Evolutionary conservation across 2,113 vertebrate species (phyloP).

Genomic region (Oostethus manadensis): DNA sequence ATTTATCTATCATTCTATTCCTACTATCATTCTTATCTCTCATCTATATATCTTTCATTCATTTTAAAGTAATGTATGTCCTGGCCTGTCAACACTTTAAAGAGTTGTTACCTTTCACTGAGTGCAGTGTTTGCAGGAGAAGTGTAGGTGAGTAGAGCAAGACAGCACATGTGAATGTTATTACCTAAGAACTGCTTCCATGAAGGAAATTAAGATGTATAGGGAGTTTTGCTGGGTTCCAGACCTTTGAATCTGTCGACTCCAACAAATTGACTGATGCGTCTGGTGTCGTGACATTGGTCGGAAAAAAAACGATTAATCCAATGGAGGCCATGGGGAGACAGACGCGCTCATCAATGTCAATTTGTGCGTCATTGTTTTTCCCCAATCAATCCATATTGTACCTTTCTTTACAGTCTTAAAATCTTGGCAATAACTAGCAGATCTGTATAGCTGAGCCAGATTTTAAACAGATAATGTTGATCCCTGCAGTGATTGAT

Average conservation of each 20-base stretch:
- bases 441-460: not conserved
- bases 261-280: constrained; percentile 1
- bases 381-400: not conserved
- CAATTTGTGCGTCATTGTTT: constrained; percentile 3
- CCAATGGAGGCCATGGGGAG: not conserved
- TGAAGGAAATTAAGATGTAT: constrained; percentile 52
- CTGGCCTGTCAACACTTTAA: constrained; percentile 27
- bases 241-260: constrained; percentile 1
- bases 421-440: not conserved
- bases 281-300: constrained; percentile 2
- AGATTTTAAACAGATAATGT: not conserved
- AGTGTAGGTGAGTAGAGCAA: constrained; percentile 44
- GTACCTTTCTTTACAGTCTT: not conserved
- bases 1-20: not conserved
- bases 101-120: constrained; percentile 40
- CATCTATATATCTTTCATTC: not conserved
- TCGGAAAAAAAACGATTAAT: not conserved
- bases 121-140: constrained; percentile 50
- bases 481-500: not conserved
- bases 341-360: not conserved
- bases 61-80: not conserved
- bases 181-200: constrained; percentile 46
- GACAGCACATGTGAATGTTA: constrained; percentile 57
- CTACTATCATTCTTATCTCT: not conserved
- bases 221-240: constrained; percentile 12